phyloP scores from a whole-genome alignment of 1,140 invertebrate genomes.

The Copidosoma floridanum region DNA sequence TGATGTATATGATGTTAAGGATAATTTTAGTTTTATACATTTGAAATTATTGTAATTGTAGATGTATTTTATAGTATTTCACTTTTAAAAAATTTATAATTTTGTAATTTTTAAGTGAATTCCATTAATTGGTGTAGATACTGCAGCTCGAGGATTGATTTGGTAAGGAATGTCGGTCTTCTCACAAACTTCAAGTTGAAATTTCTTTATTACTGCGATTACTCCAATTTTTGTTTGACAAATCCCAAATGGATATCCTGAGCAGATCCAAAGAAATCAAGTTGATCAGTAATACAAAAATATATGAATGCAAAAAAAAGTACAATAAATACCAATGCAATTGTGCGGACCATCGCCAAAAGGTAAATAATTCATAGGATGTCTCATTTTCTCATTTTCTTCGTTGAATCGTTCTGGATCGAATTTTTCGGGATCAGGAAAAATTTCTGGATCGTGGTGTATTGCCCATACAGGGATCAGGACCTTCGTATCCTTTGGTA shows the following conservation, averaged over 20 bases:
- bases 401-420: conserved; percentile 56
- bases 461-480: conserved; percentile 56
- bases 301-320: background rate
- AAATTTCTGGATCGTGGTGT: conserved; percentile 63
- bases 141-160: background rate
- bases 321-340: conserved; percentile 54
- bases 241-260: conserved; percentile 24
- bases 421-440: conserved; percentile 60
- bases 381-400: conserved; percentile 50
- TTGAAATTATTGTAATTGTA: too few species aligned
- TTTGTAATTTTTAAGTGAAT: conserved; percentile 8
- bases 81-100: background rate
- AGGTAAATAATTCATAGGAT: conserved; percentile 55
- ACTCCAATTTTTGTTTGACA: conserved; percentile 26
- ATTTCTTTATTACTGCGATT: conserved; percentile 16
- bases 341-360: conserved; percentile 62
- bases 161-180: conserved; percentile 14
- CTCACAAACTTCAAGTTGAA: conserved; percentile 17
- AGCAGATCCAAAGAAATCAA: too few species aligned
- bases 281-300: conserved; percentile 27
- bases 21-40: too few species aligned
- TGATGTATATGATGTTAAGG: too few species aligned
- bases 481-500: conserved; percentile 50
- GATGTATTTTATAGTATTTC: too few species aligned
- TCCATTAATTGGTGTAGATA: conserved; percentile 4